These are phyloP conservation scores for Hyperoodon ampullatus DNA, from an alignment of 2,113 vertebrate species.

Conservation along the genomic window DNA sequence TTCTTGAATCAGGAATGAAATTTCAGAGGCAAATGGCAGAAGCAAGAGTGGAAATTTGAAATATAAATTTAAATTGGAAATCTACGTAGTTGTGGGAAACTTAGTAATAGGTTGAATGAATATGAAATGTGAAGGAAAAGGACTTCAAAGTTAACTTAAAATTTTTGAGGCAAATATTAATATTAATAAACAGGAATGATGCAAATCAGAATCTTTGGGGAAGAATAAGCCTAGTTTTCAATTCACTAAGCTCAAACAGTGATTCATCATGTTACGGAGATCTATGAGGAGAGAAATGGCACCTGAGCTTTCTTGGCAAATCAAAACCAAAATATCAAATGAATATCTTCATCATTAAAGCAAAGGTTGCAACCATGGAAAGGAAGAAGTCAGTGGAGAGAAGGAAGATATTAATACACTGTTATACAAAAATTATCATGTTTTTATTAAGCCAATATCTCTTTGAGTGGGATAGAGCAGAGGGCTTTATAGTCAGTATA, in stretches of 20 bases:
- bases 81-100: background rate
- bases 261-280: background rate
- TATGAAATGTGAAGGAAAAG: background rate
- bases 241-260: background rate
- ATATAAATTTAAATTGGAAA: background rate
- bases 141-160: background rate
- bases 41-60: background rate
- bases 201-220: background rate
- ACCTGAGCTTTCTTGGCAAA: background rate
- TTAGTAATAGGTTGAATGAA: background rate
- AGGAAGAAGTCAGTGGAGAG: background rate
- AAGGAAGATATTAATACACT: background rate
- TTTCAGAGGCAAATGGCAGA: background rate
- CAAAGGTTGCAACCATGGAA: background rate
- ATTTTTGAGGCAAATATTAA: background rate
- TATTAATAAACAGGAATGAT: background rate
- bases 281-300: background rate
- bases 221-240: background rate
- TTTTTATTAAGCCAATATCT: background rate
- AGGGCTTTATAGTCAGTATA: background rate
- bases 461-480: background rate
- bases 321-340: slow-evolving; percentile 7
- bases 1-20: background rate
- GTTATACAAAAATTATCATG: background rate
- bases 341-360: background rate